Conservation (phyloP, 2,888 invertebrate genomes). For the Apodemia mormo region DNA sequence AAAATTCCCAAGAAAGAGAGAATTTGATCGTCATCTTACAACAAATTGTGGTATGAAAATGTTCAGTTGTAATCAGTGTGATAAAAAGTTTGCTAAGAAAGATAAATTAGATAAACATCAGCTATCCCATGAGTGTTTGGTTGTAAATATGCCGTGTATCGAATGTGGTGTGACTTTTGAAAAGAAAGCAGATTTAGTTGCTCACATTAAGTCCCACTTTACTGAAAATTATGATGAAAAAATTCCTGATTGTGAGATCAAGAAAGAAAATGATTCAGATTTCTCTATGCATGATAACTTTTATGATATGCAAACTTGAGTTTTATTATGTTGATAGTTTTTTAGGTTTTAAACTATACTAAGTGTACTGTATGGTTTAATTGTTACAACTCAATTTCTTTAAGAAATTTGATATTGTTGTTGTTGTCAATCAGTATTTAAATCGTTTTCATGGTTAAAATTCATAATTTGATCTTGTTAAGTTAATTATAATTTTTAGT, state of each 20-base stretch:
- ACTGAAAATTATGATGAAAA: constrained; percentile 74
- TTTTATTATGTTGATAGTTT: constrained; percentile 23
- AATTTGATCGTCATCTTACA: constrained; percentile 85
- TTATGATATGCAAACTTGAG: constrained; percentile 70
- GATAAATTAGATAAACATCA: constrained; percentile 87
- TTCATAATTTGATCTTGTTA: neutral
- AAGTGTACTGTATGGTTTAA: constrained; percentile 18
- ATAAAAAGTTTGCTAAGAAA: constrained; percentile 85
- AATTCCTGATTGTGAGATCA: constrained; percentile 57
- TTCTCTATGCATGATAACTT: constrained; percentile 65
- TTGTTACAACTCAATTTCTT: constrained; percentile 9
- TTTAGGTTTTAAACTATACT: constrained; percentile 14
- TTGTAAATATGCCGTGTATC: constrained; percentile 83
- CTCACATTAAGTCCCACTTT: constrained; percentile 83
- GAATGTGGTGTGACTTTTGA: constrained; percentile 83
- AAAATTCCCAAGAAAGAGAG: constrained; percentile 85
- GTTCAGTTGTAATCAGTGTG: constrained; percentile 85
- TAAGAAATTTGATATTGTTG: neutral
- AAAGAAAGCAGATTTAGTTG: constrained; percentile 80
- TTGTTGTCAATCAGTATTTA: constrained; percentile 1
- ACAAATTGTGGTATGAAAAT: constrained; percentile 86
- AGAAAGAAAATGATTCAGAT: constrained; percentile 65
- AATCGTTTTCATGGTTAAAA: constrained; percentile 1
- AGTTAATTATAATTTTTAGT: neutral
- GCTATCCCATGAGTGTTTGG: constrained; percentile 83